These are phyloP conservation scores for Tringa solitaria DNA, from an alignment of 2,113 vertebrate genomes.

Conservation along the genomic window DNA sequence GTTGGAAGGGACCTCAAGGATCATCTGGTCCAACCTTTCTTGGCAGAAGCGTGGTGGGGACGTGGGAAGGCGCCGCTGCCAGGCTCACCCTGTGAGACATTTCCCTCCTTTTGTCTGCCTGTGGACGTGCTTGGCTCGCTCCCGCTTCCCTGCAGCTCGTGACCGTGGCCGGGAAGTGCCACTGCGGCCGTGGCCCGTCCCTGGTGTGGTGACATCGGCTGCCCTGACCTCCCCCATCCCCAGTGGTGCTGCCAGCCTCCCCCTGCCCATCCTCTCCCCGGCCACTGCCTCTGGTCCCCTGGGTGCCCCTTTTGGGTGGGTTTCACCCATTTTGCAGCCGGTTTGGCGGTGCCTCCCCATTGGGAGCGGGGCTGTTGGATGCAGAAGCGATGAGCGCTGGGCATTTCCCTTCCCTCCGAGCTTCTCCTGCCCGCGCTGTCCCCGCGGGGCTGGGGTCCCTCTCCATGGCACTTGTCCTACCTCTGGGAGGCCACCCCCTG, in stretches of 20 bases:
- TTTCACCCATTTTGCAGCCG: neutral
- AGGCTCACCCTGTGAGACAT: neutral
- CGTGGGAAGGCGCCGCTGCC: rapidly evolving
- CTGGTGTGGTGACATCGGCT: rapidly evolving
- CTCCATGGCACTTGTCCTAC: neutral
- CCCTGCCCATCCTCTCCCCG: neutral
- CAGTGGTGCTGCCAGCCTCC: neutral
- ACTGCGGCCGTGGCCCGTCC: rapidly evolving
- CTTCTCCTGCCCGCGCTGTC: neutral
- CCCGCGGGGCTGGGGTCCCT: neutral
- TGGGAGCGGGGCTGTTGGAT: neutral
- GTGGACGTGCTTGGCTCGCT: neutral
- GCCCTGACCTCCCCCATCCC: no score
- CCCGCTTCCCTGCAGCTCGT: neutral
- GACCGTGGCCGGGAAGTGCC: neutral
- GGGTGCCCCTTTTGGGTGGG: neutral
- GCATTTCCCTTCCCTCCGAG: neutral
- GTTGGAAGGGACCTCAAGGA: neutral
- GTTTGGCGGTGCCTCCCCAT: neutral
- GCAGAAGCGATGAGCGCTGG: neutral
- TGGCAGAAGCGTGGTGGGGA: neutral
- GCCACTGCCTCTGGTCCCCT: neutral
- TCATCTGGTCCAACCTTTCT: neutral
- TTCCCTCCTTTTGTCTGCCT: neutral
- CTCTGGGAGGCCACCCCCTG: neutral